phyloP scores from a whole-genome alignment of 2,113 vertebrate genomes.

The Saguinus midas region DNA sequence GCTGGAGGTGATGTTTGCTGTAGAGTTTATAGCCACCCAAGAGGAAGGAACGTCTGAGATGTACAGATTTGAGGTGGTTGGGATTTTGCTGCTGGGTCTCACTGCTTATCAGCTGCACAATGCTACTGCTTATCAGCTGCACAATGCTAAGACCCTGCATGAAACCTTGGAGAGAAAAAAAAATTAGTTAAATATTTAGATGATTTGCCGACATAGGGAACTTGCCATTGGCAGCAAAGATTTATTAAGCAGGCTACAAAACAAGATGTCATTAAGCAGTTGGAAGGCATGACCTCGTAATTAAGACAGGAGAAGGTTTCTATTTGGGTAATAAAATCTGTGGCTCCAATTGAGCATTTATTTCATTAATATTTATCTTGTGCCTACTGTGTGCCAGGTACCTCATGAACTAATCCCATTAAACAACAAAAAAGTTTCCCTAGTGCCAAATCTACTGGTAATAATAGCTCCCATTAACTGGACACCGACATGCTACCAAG shows the following conservation, averaged over 20 bases:
- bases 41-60: neutral
- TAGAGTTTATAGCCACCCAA: neutral
- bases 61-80: neutral
- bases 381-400: conserved; percentile 44
- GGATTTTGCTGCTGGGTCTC: neutral
- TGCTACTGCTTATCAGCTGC: conserved; percentile 21
- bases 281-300: conserved; percentile 62
- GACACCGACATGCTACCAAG: neutral
- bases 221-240: conserved; percentile 66
- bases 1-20: accelerated
- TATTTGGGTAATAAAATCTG: conserved; percentile 69
- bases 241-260: conserved; percentile 67
- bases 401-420: neutral
- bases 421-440: neutral
- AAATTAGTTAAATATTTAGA: conserved; percentile 72
- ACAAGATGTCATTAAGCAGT: conserved; percentile 69
- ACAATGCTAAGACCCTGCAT: conserved; percentile 45
- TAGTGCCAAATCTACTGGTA: neutral
- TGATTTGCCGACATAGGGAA: conserved; percentile 60
- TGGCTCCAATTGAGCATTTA: neutral
- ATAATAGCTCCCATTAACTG: neutral
- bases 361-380: conserved; percentile 36
- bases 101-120: neutral
- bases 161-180: conserved; percentile 43
- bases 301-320: conserved; percentile 55